Percentiles rank a stretch among this genome's conserved stretches.
These are phyloP conservation scores for Melanerpes formicivorus DNA, from an alignment of 2,113 vertebrate genomes.

Conservation along the genomic window DNA sequence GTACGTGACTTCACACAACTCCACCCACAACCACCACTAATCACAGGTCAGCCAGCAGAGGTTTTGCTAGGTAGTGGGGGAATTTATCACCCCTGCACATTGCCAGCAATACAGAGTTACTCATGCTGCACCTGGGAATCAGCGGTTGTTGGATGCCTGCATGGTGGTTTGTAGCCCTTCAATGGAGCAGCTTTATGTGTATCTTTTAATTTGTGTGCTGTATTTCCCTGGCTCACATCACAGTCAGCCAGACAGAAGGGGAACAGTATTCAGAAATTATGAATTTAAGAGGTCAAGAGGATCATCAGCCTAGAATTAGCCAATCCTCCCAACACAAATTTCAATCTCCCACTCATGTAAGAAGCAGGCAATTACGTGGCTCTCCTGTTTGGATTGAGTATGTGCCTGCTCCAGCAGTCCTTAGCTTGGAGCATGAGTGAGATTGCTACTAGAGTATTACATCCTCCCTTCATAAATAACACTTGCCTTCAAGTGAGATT, in stretches of 20 bases:
- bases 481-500: neutral
- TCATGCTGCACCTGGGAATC: neutral
- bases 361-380: neutral
- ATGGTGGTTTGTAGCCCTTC: neutral
- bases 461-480: neutral
- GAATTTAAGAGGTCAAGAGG: neutral
- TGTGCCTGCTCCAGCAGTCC: neutral
- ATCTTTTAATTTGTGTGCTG: neutral
- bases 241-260: neutral
- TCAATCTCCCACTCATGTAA: neutral
- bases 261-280: neutral
- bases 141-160: neutral
- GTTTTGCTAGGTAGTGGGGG: neutral
- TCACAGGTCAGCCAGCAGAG: neutral
- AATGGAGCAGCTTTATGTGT: accelerated
- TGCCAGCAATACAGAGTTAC: neutral
- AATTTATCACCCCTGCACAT: neutral
- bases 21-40: neutral
- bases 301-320: neutral
- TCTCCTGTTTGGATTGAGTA: neutral
- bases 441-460: neutral
- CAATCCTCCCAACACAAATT: neutral
- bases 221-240: neutral
- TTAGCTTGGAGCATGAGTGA: neutral
- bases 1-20: neutral